Base-by-base conservation (phyloP, 2,113 vertebrate species). In the Rhineura floridana region DNA sequence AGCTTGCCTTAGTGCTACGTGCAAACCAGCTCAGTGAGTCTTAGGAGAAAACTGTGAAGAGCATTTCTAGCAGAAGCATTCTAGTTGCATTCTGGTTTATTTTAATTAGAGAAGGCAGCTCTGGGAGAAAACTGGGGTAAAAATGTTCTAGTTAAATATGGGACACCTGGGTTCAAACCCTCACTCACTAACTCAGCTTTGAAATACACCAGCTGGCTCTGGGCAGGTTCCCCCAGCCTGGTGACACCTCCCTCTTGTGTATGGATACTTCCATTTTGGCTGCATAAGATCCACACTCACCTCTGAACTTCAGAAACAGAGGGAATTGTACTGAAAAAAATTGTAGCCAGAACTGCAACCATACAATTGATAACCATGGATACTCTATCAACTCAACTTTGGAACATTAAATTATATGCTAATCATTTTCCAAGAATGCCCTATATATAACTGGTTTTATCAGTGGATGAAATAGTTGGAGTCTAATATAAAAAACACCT, bases 401-500 rank as follows among this genome's bases (percentile, higher is more conserved):
- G 62, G 44, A 76, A 63, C 6, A 65, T 83, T 76, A 50, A 65
- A 55, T 52, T 59, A 70, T 69, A 83, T 4, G 12, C 59, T 76
- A 82, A 82, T 83, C 28, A 39, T 83, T 12, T 59, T 25, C n/a
- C 59, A 83, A 36, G 42, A 50, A 30, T 75, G 42, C 33, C 80
- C 70, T n/a, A 85, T 62, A 19, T 77, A 23, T 63, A 76, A 75
- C 39, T 62, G 84, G 10, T 19, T 84, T 69, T 88, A 21, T 48
- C 28, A 23, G 65, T 28, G 81, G 87, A 89, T 17, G 59, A 69
- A 88, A 55, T 7, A 80, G 44, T 42, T 91, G 91, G 87, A 90
- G 91, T 89, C 7, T 48, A 30, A 50, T 23, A 65, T 12, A 48
- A 91, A 82, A 94, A 95, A 92, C 50, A 89, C 91, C 92, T 92